A percentile compares a stretch with the other conserved stretches of the same genome.
phyloP scores from a whole-genome alignment of 2,113 vertebrate species.

The Pungitius pungitius region DNA sequence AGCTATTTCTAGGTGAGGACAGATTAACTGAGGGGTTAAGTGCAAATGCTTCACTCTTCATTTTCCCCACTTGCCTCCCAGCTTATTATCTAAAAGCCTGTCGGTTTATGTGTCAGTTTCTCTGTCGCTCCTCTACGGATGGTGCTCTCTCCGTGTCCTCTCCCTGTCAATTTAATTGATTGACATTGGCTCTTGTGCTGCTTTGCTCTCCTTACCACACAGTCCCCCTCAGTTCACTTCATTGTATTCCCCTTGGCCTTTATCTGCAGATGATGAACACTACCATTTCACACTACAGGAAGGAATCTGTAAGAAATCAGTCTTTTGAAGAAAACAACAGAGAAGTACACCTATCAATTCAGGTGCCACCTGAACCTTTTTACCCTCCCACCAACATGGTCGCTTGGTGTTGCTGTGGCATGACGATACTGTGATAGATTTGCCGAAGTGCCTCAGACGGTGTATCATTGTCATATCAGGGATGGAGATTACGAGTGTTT shows the following conservation, averaged over 20 bases:
- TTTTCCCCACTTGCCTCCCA: constrained; percentile 37
- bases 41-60: constrained; percentile 38
- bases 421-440: constrained; percentile 23
- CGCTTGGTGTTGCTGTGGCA: constrained; percentile 9
- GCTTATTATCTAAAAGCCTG: constrained; percentile 48
- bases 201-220: background rate
- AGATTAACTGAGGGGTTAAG: constrained; percentile 49
- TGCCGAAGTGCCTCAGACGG: constrained; percentile 18
- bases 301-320: background rate
- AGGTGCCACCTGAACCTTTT: background rate
- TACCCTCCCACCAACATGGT: background rate
- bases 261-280: constrained; percentile 29
- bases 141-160: constrained; percentile 2
- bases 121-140: background rate
- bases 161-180: constrained; percentile 40
- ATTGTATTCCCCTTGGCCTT: constrained; percentile 22
- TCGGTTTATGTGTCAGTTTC: constrained; percentile 48
- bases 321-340: background rate
- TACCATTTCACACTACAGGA: constrained; percentile 15
- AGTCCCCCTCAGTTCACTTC: constrained; percentile 10
- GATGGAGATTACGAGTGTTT: constrained; percentile 24
- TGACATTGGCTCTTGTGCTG: constrained; percentile 24
- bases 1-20: constrained; percentile 35
- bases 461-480: constrained; percentile 34
- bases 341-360: background rate